These are phyloP conservation scores for Carassius auratus DNA, from an alignment of 2,113 vertebrate genomes.

Conservation along the genomic window DNA sequence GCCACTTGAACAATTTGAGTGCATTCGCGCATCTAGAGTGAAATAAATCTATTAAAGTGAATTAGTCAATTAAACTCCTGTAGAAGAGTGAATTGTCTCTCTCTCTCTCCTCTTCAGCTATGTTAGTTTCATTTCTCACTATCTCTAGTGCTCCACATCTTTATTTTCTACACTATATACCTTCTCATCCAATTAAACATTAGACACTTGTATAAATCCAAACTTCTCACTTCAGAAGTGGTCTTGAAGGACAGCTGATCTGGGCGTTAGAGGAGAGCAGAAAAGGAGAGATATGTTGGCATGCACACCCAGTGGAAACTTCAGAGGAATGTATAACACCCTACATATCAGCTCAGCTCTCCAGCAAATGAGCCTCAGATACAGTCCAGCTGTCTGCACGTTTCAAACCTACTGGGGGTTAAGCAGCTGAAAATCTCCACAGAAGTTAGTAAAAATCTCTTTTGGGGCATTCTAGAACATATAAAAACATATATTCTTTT, in stretches of 20 bases:
- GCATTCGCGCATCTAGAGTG: too few relatives aligned
- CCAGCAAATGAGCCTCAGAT: neutral
- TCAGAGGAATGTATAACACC: conserved; percentile 31
- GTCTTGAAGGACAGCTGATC: conserved; percentile 9
- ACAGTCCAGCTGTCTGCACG: too few relatives aligned
- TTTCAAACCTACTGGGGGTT: neutral
- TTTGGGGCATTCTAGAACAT: neutral
- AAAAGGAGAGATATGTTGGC: conserved; percentile 31
- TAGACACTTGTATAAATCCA: neutral
- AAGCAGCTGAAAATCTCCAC: neutral
- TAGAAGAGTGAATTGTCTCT: neutral
- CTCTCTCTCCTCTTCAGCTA: conserved; percentile 32
- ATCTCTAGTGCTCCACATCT: neutral
- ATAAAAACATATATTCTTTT: neutral
- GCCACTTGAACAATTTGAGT: too few relatives aligned
- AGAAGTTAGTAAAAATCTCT: neutral
- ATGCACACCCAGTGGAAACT: conserved; percentile 29
- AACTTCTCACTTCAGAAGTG: neutral
- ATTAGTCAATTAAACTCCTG: too few relatives aligned
- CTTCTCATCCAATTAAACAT: neutral
- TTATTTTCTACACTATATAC: too few relatives aligned
- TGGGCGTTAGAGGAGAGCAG: conserved; percentile 26
- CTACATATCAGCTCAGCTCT: conserved; percentile 21
- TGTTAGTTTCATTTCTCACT: too few relatives aligned
- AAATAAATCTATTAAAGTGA: too few relatives aligned